These are phyloP conservation scores for Astyanax mexicanus DNA, from an alignment of 2,797 vertebrate species.

Conservation along the genomic window DNA sequence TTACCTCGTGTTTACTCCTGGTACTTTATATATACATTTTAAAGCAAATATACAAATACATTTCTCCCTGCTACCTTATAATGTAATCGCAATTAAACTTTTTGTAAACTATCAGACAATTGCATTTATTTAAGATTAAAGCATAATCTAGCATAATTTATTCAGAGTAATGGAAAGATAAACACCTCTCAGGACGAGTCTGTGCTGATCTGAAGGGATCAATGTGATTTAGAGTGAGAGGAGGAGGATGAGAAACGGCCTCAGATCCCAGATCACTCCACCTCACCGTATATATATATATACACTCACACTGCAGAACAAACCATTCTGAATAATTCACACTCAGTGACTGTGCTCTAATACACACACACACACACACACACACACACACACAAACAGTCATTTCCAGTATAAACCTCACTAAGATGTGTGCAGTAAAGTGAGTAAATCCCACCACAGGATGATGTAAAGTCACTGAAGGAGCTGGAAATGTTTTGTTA, in stretches of 20 bases:
- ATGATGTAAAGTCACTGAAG: no score
- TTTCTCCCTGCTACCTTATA: no score
- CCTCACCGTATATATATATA: no score
- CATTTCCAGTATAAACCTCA: no score
- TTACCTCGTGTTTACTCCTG: no score
- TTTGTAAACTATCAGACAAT: slow-evolving; percentile 12
- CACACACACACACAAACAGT: not conserved
- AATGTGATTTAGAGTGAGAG: slow-evolving; percentile 43
- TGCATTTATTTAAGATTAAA: slow-evolving; percentile 5
- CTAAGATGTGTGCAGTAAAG: no score
- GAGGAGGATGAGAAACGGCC: slow-evolving; percentile 51
- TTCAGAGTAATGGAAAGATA: slow-evolving; percentile 4
- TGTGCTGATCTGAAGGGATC: slow-evolving; percentile 45
- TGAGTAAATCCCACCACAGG: no score
- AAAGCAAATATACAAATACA: no score
- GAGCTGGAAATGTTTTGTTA: no score
- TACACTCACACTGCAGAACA: slow-evolving; percentile 60
- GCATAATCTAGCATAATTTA: slow-evolving; percentile 11
- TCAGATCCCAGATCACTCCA: slow-evolving; percentile 61
- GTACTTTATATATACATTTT: no score
- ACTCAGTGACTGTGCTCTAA: slow-evolving; percentile 38
- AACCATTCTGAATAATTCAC: slow-evolving; percentile 73
- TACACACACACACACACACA: slow-evolving; percentile 12
- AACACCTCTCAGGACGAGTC: not conserved
- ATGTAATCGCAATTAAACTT: not conserved